A percentile compares a stretch with the other conserved stretches of the same genome.
Evolutionary conservation across 2,888 invertebrate species (phyloP).

Genomic region (Torymus texanus): DNA sequence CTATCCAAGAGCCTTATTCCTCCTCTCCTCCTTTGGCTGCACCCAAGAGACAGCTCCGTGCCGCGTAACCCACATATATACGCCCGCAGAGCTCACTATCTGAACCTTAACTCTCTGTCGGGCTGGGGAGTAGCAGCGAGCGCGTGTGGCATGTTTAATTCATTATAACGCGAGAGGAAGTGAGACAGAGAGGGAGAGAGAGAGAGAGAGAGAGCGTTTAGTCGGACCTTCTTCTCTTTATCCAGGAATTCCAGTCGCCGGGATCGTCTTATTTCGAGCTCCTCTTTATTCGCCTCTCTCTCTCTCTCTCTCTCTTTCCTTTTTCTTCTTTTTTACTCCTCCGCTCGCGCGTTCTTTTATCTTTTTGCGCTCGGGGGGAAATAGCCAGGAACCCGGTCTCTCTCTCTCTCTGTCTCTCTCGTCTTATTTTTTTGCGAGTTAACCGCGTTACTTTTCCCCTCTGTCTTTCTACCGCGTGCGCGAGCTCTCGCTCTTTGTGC

Average conservation of each 20-base stretch:
- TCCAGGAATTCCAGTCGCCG: constrained; percentile 52
- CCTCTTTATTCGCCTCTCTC: constrained; percentile 45
- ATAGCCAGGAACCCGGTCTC: constrained; percentile 54
- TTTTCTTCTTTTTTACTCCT: not conserved
- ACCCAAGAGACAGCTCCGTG: not conserved
- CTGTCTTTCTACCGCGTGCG: constrained; percentile 29
- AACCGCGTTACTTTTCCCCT: constrained; percentile 52
- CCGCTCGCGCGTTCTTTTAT: constrained; percentile 19
- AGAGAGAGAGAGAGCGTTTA: constrained; percentile 53
- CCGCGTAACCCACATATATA: not conserved
- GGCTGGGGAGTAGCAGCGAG: constrained; percentile 43
- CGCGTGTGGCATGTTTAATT: constrained; percentile 62
- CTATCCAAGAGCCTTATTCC: constrained; percentile 34
- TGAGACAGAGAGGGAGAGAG: constrained; percentile 1
- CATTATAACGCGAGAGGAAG: constrained; percentile 55
- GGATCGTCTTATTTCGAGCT: constrained; percentile 50
- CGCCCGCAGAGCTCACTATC: not conserved
- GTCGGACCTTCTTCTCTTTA: constrained; percentile 53
- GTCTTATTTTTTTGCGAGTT: constrained; percentile 45
- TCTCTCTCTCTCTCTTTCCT: too few species aligned
- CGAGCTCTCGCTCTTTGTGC: constrained; percentile 47
- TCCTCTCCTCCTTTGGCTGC: not conserved
- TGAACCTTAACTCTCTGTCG: not conserved
- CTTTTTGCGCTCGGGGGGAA: constrained; percentile 45
- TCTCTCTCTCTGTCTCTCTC: constrained; percentile 37